Evolutionary conservation across 1,140 invertebrate species (phyloP), one percentile per base, ranked within the genome.

Genomic region (Copidosoma floridanum): DNA sequence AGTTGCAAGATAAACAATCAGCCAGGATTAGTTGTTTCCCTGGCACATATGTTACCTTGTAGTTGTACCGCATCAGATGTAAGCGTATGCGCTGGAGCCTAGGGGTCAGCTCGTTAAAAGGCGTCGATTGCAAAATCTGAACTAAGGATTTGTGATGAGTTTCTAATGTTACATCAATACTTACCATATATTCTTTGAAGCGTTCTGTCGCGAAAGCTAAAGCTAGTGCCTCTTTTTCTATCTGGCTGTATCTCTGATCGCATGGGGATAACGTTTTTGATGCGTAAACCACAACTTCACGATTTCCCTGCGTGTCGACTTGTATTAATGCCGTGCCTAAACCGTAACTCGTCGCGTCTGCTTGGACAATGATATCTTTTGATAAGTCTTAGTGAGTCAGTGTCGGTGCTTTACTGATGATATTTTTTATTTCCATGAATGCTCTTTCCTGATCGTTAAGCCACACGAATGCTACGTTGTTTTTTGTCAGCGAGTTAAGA

Each of bases 51-150:
- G 59, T 38, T 11, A 71, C 51, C 7, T 57, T 51, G 57, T 69
- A 74, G 27, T 58, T 50, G 59, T 73, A 78, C 32, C 70, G 58
- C 56, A 74, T 69, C 18, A 77, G 41, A 16, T 68, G 21, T 6
- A 79, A 54, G 2, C 74, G 53, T 54, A 79, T 71, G 26, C 71
- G 47, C 57, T 81, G 76, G 2, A 80, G 57, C 20, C 75, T 26
- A 24, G 70, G 65, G 14, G 71, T 65, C 37, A 76, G 63, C 10
- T 68, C 65, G 32, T 74, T 67, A 16, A 76, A 41, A 41, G 23
- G 24, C 71, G 72, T 6, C 51, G 63, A 10, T 65, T 58, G 61
- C 48, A 70, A 44, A 14, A 79, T 67, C 43, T 65, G 53, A 6
- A 57, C 2, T n/a, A 63, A n/a, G 1, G 48, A 69, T 37, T 74